These are phyloP conservation scores for Lingula anatina DNA, from an alignment of 2,888 invertebrate genomes.

Conservation along the genomic window DNA sequence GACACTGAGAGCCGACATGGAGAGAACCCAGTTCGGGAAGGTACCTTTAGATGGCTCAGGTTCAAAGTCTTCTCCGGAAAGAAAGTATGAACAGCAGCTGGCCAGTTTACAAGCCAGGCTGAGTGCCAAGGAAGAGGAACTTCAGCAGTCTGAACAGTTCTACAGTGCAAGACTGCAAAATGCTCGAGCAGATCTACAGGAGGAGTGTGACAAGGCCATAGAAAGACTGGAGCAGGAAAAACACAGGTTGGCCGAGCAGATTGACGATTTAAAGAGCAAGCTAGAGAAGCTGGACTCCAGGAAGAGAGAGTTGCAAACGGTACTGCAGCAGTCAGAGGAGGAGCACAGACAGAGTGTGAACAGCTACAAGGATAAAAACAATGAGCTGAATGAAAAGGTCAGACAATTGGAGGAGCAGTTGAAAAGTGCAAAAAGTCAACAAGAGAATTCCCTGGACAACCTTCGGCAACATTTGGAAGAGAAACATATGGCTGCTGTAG, in stretches of 20 bases:
- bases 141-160: too few relatives aligned
- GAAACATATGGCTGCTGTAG: too few relatives aligned
- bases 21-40: conserved; percentile 4
- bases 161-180: too few relatives aligned
- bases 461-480: conserved; percentile 18
- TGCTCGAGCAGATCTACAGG: too few relatives aligned
- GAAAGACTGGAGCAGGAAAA: too few relatives aligned
- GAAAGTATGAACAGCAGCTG: too few relatives aligned
- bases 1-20: conserved; percentile 6
- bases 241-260: too few relatives aligned
- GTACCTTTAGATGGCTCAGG: too few relatives aligned
- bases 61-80: too few relatives aligned
- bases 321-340: conserved; percentile 16
- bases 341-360: conserved; percentile 20
- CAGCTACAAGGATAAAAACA: conserved; percentile 18
- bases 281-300: conserved; percentile 8
- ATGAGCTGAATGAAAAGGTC: conserved; percentile 13
- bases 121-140: too few relatives aligned
- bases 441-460: conserved; percentile 16
- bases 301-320: conserved; percentile 13
- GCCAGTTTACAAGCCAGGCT: too few relatives aligned
- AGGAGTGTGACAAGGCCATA: too few relatives aligned
- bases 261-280: conserved; percentile 10
- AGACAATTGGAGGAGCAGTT: conserved; percentile 19
- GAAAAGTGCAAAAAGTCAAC: conserved; percentile 21